These are phyloP conservation scores for Alces alces DNA, from an alignment of 2,113 vertebrate species.

Conservation along the genomic window DNA sequence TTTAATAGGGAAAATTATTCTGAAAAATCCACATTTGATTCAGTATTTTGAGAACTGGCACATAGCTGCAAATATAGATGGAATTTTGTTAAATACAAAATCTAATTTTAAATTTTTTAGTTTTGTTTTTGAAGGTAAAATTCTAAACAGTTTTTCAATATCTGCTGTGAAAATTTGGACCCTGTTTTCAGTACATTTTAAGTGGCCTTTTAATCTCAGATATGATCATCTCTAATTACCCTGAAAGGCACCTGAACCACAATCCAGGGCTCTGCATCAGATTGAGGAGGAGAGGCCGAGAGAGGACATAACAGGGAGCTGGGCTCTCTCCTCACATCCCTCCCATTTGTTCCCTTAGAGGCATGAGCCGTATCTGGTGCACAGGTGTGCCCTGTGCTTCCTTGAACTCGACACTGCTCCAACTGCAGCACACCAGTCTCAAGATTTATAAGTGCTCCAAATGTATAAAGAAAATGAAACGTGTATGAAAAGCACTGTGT, in stretches of 20 bases:
- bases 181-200: background rate
- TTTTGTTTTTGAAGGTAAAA: conserved; percentile 24
- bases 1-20: background rate
- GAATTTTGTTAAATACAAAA: conserved; percentile 10
- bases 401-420: background rate
- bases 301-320: background rate
- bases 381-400: background rate
- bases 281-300: background rate
- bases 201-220: background rate
- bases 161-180: background rate
- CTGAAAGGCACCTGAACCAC: background rate
- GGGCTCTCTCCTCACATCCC: background rate
- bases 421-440: background rate
- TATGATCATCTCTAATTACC: background rate
- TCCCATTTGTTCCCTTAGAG: background rate
- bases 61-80: background rate
- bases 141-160: background rate
- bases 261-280: background rate
- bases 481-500: background rate
- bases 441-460: background rate
- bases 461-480: background rate
- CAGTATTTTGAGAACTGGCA: background rate
- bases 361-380: background rate
- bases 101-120: background rate
- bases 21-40: background rate